Conservation (phyloP, 2,797 vertebrate genomes). For the Florisuga fusca region DNA sequence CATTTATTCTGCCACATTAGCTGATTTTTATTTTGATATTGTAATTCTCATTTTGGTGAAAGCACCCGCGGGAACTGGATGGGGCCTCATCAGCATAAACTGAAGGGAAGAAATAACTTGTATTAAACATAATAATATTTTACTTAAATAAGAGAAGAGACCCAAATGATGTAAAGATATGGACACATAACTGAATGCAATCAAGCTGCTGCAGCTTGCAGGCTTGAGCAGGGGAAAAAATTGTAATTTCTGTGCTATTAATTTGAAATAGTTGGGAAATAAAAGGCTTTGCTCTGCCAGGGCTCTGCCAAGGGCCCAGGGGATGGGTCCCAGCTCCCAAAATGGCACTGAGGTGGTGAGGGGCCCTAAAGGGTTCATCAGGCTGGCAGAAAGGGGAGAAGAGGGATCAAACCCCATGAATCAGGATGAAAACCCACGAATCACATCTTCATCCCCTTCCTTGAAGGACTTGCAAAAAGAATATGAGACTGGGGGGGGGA, state of each 20-base stretch:
- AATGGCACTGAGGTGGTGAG: too few relatives aligned
- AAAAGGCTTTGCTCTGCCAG: fast-evolving
- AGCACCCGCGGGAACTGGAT: constrained; percentile 2
- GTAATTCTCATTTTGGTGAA: constrained; percentile 27
- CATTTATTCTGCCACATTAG: neutral
- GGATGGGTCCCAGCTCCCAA: neutral
- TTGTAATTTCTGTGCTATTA: neutral
- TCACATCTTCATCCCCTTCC: neutral
- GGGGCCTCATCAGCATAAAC: constrained; percentile 27
- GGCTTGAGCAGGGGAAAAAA: neutral
- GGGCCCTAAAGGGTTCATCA: neutral
- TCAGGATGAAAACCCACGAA: neutral
- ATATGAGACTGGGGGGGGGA: neutral
- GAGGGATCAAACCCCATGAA: neutral
- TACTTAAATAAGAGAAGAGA: neutral
- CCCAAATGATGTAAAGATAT: neutral
- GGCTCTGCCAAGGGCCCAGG: fast-evolving
- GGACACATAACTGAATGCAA: neutral
- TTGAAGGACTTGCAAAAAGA: constrained; percentile 44
- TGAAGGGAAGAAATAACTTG: constrained; percentile 12
- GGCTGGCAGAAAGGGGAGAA: neutral
- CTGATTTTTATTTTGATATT: constrained; percentile 40
- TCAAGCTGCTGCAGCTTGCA: neutral
- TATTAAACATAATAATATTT: neutral
- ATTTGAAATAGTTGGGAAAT: neutral